Conservation (phyloP, 2,113 vertebrate species). For the Microtus oregoni region DNA sequence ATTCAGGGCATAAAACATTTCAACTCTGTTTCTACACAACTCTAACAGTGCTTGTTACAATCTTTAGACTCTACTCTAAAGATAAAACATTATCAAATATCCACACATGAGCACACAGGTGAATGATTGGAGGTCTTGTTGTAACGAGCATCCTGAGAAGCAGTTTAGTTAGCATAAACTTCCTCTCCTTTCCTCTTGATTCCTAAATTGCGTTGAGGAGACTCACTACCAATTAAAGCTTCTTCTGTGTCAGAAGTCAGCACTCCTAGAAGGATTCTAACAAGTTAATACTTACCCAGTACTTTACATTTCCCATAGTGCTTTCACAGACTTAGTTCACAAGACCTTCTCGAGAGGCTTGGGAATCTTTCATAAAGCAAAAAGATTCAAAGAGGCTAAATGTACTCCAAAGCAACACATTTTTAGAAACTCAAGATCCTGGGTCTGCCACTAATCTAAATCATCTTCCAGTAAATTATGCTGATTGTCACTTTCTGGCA, state of each 20-base stretch:
- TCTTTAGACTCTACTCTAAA: not conserved
- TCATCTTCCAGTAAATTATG: conserved; percentile 43
- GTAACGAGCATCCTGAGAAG: not conserved
- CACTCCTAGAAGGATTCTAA: not conserved
- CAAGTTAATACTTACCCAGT: not conserved
- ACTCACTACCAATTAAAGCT: not conserved
- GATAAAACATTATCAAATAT: not conserved
- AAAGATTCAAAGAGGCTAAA: not conserved
- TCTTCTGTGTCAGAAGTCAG: not conserved
- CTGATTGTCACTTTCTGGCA: conserved; percentile 57
- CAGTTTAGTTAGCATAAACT: not conserved
- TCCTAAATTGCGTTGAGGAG: not conserved
- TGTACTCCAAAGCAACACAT: not conserved
- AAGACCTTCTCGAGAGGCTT: not conserved
- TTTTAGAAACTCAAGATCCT: conserved; percentile 24
- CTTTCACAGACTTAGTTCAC: not conserved
- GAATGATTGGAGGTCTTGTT: not conserved
- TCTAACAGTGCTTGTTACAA: not conserved
- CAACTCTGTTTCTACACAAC: not conserved
- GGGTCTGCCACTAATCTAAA: not conserved
- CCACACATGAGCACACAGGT: not conserved
- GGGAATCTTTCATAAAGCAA: not conserved
- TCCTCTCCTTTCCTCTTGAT: not conserved
- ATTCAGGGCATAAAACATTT: not conserved
- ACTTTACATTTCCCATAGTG: not conserved